phyloP scores from a whole-genome alignment of 2,888 invertebrate species.

The Heterodera filipjevi region DNA sequence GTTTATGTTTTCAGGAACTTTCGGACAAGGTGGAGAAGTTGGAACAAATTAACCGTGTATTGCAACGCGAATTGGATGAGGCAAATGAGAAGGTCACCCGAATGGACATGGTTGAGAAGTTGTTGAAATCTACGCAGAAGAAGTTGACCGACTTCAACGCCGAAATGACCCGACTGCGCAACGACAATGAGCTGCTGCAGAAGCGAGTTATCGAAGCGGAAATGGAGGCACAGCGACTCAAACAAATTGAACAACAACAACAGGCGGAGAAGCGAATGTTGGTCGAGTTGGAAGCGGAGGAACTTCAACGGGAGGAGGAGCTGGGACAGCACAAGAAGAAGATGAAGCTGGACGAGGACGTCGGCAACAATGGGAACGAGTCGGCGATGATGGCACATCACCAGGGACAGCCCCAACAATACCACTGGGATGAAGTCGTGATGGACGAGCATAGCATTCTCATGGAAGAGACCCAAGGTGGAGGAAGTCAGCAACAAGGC shows the following conservation, averaged over 20 bases:
- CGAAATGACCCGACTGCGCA: constrained; percentile 23
- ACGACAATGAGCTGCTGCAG: constrained; percentile 16
- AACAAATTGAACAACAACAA: not conserved
- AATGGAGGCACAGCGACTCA: not conserved
- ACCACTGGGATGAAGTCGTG: not conserved
- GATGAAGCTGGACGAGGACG: no score
- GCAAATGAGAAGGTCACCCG: constrained; percentile 31
- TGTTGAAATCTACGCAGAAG: not conserved
- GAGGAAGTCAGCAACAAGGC: no score
- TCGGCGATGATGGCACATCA: no score
- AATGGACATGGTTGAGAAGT: constrained; percentile 22
- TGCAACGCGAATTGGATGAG: constrained; percentile 26
- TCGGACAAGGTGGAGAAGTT: constrained; percentile 8
- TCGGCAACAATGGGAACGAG: no score
- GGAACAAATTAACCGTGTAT: not conserved
- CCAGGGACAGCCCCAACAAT: no score
- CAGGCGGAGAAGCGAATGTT: not conserved
- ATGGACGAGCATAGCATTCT: not conserved
- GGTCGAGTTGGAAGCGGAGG: not conserved
- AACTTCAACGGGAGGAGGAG: not conserved
- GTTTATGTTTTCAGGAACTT: no score
- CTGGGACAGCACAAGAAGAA: not conserved
- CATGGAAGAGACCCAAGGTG: no score
- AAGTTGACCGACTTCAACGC: constrained; percentile 9
- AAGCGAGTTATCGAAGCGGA: not conserved